Percentiles rank a stretch among this genome's conserved stretches.
phyloP scores from a whole-genome alignment of 2,113 vertebrate genomes.

The Tympanuchus pallidicinctus region DNA sequence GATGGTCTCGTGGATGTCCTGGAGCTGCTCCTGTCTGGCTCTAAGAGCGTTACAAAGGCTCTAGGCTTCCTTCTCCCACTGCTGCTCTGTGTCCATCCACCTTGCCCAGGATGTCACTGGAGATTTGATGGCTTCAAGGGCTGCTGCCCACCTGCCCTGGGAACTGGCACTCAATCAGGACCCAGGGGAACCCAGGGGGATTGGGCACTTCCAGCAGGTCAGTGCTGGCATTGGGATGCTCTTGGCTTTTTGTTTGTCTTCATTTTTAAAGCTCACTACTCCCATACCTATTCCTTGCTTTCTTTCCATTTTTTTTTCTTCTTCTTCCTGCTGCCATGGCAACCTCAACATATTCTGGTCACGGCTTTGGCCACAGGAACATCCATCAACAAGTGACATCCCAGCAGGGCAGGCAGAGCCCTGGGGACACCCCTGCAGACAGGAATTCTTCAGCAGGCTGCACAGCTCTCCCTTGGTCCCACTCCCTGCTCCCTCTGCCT shows the following conservation, averaged over 20 bases:
- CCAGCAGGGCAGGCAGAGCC: neutral
- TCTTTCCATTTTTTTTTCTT: neutral
- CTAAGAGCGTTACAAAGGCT: neutral
- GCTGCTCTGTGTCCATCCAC: neutral
- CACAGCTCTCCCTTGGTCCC: neutral
- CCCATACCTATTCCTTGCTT: neutral
- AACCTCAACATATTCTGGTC: slow-evolving; percentile 67
- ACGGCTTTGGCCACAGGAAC: slow-evolving; percentile 29
- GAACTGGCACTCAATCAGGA: neutral
- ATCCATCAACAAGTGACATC: slow-evolving; percentile 6
- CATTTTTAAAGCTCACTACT: slow-evolving; percentile 24
- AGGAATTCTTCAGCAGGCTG: neutral
- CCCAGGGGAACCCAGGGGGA: accelerated
- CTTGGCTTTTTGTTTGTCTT: neutral
- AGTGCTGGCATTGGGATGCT: neutral
- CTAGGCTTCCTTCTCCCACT: neutral
- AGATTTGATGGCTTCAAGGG: accelerated
- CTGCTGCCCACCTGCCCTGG: accelerated
- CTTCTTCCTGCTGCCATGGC: slow-evolving; percentile 63
- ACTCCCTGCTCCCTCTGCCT: neutral
- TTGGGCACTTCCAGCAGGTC: neutral
- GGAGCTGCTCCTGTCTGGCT: neutral
- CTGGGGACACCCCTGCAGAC: neutral
- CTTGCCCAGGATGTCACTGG: accelerated
- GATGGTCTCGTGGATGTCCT: neutral